Evolutionary conservation across 2,797 vertebrate genomes (phyloP).

Genomic region (Manis crassicaudata): DNA sequence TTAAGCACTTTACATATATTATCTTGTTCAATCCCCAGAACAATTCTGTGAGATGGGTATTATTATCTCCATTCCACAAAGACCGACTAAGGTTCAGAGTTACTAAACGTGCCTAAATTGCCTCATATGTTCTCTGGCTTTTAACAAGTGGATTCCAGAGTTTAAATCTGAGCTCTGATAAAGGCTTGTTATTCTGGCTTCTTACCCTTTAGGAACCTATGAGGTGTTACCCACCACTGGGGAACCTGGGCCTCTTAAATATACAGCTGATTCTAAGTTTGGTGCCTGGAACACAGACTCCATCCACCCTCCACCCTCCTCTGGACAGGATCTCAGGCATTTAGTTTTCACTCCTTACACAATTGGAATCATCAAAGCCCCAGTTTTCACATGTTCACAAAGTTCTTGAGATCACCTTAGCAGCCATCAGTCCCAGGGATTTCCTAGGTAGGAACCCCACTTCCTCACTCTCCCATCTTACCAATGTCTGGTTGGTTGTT

Average conservation of each 20-base stretch:
- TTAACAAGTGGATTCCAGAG: slow-evolving; percentile 1
- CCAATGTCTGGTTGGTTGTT: background rate
- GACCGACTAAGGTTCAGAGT: background rate
- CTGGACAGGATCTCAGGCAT: background rate
- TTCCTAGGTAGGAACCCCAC: slow-evolving; percentile 17
- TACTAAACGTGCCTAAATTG: slow-evolving; percentile 17
- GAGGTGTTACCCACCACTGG: background rate
- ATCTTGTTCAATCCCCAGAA: slow-evolving; percentile 35
- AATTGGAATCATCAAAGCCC: background rate
- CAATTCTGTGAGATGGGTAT: background rate
- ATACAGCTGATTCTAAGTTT: background rate
- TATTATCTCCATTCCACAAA: background rate
- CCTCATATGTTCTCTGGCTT: background rate
- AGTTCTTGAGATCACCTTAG: background rate
- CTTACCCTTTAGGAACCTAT: background rate
- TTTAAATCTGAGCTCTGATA: background rate
- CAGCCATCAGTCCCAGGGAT: background rate
- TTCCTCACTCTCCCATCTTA: background rate
- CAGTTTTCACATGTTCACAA: background rate
- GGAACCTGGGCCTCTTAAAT: background rate
- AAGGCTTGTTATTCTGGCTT: slow-evolving; percentile 7
- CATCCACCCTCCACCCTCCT: background rate
- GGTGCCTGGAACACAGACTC: slow-evolving; percentile 18
- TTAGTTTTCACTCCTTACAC: background rate
- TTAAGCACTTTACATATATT: background rate